Percentiles rank a stretch among this genome's conserved stretches.
phyloP scores from a whole-genome alignment of 1,140 invertebrate species.

The Drosophila oshimai region DNA sequence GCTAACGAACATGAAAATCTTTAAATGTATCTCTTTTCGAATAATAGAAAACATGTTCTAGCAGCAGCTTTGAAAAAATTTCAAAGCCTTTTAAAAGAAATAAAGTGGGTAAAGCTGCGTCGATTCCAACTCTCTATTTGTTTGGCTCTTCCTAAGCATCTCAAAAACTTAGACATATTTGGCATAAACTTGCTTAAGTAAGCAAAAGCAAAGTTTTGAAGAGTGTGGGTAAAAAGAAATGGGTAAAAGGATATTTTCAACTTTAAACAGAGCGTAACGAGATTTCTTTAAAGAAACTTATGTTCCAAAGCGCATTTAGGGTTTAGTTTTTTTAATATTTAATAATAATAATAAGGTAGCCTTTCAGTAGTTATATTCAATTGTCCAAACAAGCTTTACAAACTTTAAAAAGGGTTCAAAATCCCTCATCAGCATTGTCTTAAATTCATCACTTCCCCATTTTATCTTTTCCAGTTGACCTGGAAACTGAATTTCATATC shows the following conservation, averaged over 20 bases:
- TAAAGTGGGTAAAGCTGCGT: not conserved
- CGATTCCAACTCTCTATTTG: not conserved
- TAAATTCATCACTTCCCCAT: not conserved
- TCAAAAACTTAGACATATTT: constrained; percentile 31
- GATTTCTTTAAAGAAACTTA: not conserved
- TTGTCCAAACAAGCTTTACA: not conserved
- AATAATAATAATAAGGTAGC: no score
- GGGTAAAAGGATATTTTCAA: not conserved
- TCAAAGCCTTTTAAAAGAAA: no score
- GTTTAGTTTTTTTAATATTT: no score
- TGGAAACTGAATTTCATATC: not conserved
- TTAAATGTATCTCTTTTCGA: not conserved
- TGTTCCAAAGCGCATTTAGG: no score
- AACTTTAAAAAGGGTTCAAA: not conserved
- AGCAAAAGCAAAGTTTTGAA: constrained; percentile 27
- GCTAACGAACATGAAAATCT: not conserved
- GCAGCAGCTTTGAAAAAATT: not conserved
- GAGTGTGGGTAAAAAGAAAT: not conserved
- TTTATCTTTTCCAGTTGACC: constrained; percentile 19
- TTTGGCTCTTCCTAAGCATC: constrained; percentile 12
- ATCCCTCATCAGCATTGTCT: not conserved
- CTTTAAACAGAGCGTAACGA: not conserved
- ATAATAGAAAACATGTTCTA: not conserved
- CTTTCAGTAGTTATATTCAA: not conserved
- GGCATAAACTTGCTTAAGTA: constrained; percentile 8